Evolutionary conservation across 2,888 invertebrate species (phyloP), one percentile per base, ranked within the genome.

Genomic region (Folsomia candida): DNA sequence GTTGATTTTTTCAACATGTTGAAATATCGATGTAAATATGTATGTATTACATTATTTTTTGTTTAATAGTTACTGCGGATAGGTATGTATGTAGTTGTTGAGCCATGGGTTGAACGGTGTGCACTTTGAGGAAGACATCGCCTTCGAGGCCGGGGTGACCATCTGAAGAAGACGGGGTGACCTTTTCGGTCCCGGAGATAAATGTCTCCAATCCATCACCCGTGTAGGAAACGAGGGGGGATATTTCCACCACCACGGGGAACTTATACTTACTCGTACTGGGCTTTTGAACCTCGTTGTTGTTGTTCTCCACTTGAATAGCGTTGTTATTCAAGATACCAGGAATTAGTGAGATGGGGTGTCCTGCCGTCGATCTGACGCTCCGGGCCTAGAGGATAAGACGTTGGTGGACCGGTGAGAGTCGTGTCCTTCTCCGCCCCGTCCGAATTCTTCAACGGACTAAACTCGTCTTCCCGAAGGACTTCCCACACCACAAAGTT

Each of bases 361-460:
- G 76, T 28, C 84, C 85, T 73, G 83, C 83, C 82, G 63, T 84
- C 83, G 11, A 83, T 81, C 18, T 93, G 88, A 51, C 85, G 0
- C 93, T 97, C 1, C 96, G 96, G 0, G 94, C 93, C 70, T 88
- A 86, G 79, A 90, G 85, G 2, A 97, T 87, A 82, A 91, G 94
- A 75, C 89, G 88, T 79, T 89, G 88, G 82, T 95, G 94, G 26
- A 94, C 85, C 47, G 86, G 84, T 75, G 90, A 87, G 11, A 97
- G 98, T 93, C 71, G 94, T 96, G 84, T 98, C 97, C 81, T 93
- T 92, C 51, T 91, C 91, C 0, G 88, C 91, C 0, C 88, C 86
- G 82, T 97, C 93, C 0, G 92, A 88, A 84, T 99, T 99, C 82
- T 99, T 99, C 77, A 99, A 84, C 0, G 98, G 97, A 80, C 97